A percentile compares a stretch with the other conserved stretches of the same genome.
Conservation (phyloP, 2,888 invertebrate species). For the Agonopterix alstromeriana region DNA sequence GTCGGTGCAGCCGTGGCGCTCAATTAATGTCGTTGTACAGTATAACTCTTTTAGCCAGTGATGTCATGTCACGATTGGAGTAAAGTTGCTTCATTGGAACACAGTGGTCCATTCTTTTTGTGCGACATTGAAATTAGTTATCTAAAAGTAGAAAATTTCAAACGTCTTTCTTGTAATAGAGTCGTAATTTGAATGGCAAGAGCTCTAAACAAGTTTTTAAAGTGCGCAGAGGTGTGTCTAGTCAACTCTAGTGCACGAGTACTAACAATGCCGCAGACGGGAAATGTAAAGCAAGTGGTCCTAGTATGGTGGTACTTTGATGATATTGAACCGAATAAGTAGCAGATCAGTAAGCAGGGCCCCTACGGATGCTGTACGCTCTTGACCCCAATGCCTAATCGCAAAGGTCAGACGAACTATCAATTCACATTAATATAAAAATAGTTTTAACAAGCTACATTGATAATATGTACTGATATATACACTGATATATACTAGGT, state of each 20-base stretch:
- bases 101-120: constrained; percentile 29
- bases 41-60: constrained; percentile 48
- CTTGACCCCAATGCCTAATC: constrained; percentile 23
- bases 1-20: constrained; percentile 35
- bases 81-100: constrained; percentile 30
- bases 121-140: background rate
- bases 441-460: background rate
- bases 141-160: too few species aligned
- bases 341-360: constrained; percentile 3
- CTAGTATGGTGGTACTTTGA: background rate
- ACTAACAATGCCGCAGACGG: background rate
- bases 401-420: constrained; percentile 11
- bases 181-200: too few species aligned
- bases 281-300: background rate
- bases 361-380: constrained; percentile 10
- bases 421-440: background rate
- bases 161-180: too few species aligned
- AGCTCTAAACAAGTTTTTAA: too few species aligned
- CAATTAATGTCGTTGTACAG: constrained; percentile 60
- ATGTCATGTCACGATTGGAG: constrained; percentile 57
- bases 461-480: too few species aligned
- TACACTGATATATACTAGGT: too few species aligned
- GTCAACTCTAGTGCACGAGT: background rate
- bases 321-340: background rate
- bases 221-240: background rate